Evolutionary conservation across 2,113 vertebrate species (phyloP), one percentile per base, ranked within the genome.

Genomic region (Typhlomys cinereus): DNA sequence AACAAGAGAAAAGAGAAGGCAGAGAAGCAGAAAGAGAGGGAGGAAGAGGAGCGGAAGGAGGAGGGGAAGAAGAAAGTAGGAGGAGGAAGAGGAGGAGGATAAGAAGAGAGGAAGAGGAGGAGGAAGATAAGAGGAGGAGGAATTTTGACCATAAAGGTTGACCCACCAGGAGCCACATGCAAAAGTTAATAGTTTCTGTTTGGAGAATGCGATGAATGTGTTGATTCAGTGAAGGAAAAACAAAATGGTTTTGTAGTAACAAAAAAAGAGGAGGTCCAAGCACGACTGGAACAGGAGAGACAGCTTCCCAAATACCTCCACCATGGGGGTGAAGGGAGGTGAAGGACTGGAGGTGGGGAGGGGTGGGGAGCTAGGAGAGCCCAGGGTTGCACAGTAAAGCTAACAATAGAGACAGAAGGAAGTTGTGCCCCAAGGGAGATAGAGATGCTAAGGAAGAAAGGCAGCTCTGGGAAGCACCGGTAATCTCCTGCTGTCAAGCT

Each of bases 351-450:
- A 52, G 61, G 89, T 31, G 67, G 79, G 70, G 52, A 17, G 54
- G 84, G 59, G 44, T 81, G 80, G 66, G 15, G 46, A 4, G 36
- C 18, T 14, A 7, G 41, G 79, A n/a, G 82, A 52, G 50, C 34
- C 20, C 5, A 71, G 78, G 46, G 83, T 20, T 27, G 78, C 70
- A 75, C 14, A 66, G 85, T 13, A 66, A 62, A 52, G 81, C 64
- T 91, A 92, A 95, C 25, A 93, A 96, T 89, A 96, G 95, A 94
- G 86, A 54, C 90, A 93, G 90, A 90, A 93, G 95, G 96, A 95
- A 95, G 89, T 23, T 1, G 78, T 94, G 70, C 66, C 0, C 86
- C 25, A 7, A 41, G 20, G 92, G 83, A 95, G 96, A 96, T n/a
- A 96, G 88, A 74, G 78, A 64, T 0, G 14, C 61, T 44, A 78